Evolutionary conservation across 1,140 invertebrate species (phyloP), one percentile per base, ranked within the genome.

Genomic region (Lepidurus couesii): DNA sequence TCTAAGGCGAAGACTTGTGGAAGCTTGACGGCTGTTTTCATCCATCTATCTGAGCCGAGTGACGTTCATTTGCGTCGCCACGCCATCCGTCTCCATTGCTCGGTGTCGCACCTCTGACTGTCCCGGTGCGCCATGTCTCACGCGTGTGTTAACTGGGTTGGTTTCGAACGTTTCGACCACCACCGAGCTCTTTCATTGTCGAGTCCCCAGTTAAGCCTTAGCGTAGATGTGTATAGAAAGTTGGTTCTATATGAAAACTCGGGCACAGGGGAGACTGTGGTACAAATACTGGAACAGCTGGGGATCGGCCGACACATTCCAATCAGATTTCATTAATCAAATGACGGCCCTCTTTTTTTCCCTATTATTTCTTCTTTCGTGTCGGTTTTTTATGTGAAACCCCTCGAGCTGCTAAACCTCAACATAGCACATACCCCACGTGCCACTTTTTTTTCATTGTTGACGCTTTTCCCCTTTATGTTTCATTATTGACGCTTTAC

Each of bases 251-350:
- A 34, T 34, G 34, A 34, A 34, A 34, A n/a, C 53, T 65, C 13
- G 16, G 45, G 53, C 53, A 65, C 53, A 65, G 4, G 4, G 34
- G 34, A 34, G 16, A 65, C 53, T 16, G 16, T 11, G 45, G 3
- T 10, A 9, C 53, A 65, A 65, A 21, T 4, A 34, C 16, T 65
- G 53, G 53, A 65, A 65, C 53, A 65, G 53, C 53, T 65, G 53
- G 53, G 53, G 9, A 65, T 65, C 53, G 53, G 21, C 53, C n/a
- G 21, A 21, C 21, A 65, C 16, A 65, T 65, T 65, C 53, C 53
- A 21, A 65, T 65, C 53, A 65, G 53, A 65, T 65, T 65, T 65
- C 53, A 65, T 65, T 65, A 65, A 65, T 65, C 53, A 65, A 65
- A 65, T 21, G 21, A 21, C 53, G 4, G 34, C 53, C 47, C 47